Conservation (phyloP, 2,888 invertebrate genomes). For the Lypha dubia region DNA sequence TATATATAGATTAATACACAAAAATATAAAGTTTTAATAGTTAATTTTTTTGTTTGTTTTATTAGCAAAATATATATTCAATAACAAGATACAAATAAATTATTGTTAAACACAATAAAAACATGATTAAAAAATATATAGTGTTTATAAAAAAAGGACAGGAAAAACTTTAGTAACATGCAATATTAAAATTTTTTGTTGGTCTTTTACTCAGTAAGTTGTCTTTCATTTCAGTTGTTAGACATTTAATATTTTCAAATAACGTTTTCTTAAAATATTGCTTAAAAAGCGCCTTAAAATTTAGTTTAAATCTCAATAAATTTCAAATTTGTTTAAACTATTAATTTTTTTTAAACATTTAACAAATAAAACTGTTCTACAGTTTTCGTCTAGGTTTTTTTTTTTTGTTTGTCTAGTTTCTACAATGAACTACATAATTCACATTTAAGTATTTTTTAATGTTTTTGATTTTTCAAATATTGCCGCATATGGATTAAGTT, state of each 20-base stretch:
- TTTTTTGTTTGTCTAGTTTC: slow-evolving; percentile 26
- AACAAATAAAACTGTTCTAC: slow-evolving; percentile 58
- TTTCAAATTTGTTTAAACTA: slow-evolving; percentile 14
- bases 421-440: slow-evolving; percentile 34
- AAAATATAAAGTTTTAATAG: slow-evolving; percentile 26
- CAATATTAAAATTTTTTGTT: background rate
- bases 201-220: slow-evolving; percentile 3
- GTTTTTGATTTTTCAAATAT: slow-evolving; percentile 16
- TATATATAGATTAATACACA: background rate
- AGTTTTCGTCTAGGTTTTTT: slow-evolving; percentile 31
- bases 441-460: slow-evolving; percentile 32
- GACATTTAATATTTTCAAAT: slow-evolving; percentile 18
- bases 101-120: slow-evolving; percentile 36
- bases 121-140: slow-evolving; percentile 20
- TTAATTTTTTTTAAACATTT: slow-evolving; percentile 30
- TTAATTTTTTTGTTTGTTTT: slow-evolving; percentile 26
- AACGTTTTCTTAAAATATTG: slow-evolving; percentile 4
- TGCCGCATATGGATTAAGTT: slow-evolving; percentile 20
- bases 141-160: background rate
- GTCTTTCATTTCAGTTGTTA: background rate
- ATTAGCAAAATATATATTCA: slow-evolving; percentile 57
- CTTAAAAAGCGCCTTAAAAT: slow-evolving; percentile 33
- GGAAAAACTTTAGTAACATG: slow-evolving; percentile 15
- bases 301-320: slow-evolving; percentile 40
- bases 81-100: slow-evolving; percentile 52